Percentiles rank a stretch among this genome's conserved stretches.
phyloP scores from a whole-genome alignment of 2,888 invertebrate genomes.

The Phyto melanocephala region DNA sequence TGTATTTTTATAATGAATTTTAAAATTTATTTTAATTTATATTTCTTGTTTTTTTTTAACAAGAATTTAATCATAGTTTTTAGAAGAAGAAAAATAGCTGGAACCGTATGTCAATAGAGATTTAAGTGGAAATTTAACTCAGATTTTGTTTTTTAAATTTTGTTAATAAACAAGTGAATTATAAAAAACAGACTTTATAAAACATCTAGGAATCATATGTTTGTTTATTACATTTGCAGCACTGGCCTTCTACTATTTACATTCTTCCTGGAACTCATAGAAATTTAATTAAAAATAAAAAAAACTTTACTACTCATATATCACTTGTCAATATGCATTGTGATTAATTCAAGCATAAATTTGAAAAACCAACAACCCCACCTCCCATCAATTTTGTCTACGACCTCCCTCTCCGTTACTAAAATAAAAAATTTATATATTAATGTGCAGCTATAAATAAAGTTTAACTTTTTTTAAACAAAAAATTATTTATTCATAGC shows the following conservation, averaged over 20 bases:
- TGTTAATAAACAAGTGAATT: too few species aligned
- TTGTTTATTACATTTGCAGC: neutral
- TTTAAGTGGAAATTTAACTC: too few species aligned
- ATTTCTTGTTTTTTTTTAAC: neutral
- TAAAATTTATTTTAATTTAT: neutral
- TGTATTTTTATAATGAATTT: neutral
- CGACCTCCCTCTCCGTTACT: neutral
- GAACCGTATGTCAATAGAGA: too few species aligned
- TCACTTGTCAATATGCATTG: slow-evolving; percentile 48
- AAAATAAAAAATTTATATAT: too few species aligned
- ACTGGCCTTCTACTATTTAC: neutral
- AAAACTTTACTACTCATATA: neutral
- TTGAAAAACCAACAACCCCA: neutral
- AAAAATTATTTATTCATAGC: slow-evolving; percentile 38
- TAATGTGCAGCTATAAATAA: neutral
- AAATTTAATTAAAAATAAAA: slow-evolving; percentile 7
- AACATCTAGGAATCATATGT: too few species aligned
- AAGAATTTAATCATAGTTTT: neutral
- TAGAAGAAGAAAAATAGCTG: too few species aligned
- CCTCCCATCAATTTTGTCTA: neutral
- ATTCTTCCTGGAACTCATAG: slow-evolving; percentile 40
- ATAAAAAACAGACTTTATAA: too few species aligned
- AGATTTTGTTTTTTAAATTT: too few species aligned
- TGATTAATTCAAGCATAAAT: slow-evolving; percentile 52
- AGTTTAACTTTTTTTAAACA: neutral